Percentiles rank a stretch among this genome's conserved stretches.
Conservation (phyloP, 1,140 invertebrate species). For the Drosophila teissieri region DNA sequence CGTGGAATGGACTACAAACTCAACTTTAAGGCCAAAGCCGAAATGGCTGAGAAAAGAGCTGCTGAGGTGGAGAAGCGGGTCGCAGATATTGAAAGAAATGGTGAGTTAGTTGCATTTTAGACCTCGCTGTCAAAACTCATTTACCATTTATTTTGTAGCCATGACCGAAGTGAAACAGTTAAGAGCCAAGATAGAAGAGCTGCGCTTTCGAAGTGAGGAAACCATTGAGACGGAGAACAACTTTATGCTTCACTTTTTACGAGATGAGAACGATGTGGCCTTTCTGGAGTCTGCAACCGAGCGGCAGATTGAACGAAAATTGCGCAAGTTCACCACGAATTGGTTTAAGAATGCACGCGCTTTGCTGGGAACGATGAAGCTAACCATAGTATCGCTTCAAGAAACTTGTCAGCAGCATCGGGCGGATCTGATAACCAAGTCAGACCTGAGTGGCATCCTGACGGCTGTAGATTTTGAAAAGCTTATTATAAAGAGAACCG, state of each 20-base stretch:
- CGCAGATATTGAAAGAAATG: constrained; percentile 69
- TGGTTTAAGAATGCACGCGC: constrained; percentile 79
- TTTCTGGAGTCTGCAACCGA: constrained; percentile 72
- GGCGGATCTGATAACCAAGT: constrained; percentile 71
- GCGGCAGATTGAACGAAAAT: constrained; percentile 72
- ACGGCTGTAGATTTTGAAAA: constrained; percentile 85
- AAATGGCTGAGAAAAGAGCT: constrained; percentile 71
- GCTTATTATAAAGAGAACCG: constrained; percentile 84
- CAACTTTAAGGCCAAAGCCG: constrained; percentile 73
- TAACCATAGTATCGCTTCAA: constrained; percentile 73
- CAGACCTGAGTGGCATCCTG: constrained; percentile 84
- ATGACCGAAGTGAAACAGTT: constrained; percentile 68
- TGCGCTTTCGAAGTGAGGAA: constrained; percentile 65
- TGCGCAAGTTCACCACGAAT: constrained; percentile 78
- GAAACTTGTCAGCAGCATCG: constrained; percentile 76
- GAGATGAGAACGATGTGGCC: constrained; percentile 59
- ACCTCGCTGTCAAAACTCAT: neutral
- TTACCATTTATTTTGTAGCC: constrained; percentile 30
- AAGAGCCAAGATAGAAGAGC: constrained; percentile 75
- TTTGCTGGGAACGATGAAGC: constrained; percentile 73
- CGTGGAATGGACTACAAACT: constrained; percentile 57
- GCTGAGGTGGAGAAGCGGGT: constrained; percentile 72
- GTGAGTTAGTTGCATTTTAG: constrained; percentile 8
- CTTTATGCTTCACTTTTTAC: constrained; percentile 73
- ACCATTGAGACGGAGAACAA: constrained; percentile 77